Evolutionary conservation across 1,140 invertebrate genomes (phyloP), one percentile per base, ranked within the genome.

Genomic region (Trialeurodes vaporariorum): DNA sequence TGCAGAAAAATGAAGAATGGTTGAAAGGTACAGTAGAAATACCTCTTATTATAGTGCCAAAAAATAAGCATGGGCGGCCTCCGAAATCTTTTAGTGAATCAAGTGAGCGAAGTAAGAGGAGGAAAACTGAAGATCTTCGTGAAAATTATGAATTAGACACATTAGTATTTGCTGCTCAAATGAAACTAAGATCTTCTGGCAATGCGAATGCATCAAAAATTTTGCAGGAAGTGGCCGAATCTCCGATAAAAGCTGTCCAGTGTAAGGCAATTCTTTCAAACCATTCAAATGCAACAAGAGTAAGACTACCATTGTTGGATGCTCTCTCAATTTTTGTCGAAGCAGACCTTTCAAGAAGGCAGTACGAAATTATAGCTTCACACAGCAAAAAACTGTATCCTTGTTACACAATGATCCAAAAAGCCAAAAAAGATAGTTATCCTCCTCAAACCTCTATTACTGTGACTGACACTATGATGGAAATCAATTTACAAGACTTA

Each of bases 241-340:
- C 61, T 26, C n/a, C 61, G 25, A 25, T 27, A 2, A 63, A 63
- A 25, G 25, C 13, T 25, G n/a, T n/a, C n/a, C n/a, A n/a, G n/a
- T n/a, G n/a, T n/a, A n/a, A n/a, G n/a, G 2, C 25, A 2, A 63
- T 27, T 63, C 25, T 25, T 25, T 63, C 25, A 2, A 63, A 63
- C 25, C 22, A 24, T 25, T 9, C 25, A 27, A 63, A 2, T 25
- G 25, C 25, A 2, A 63, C 25, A 63, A 25, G 61, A 12, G 24
- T 63, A 21, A 9, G 27, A 27, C n/a, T 26, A 13, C 27, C 26
- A 27, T 27, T 27, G 40, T 26, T 23, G 24, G 26, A 63, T 27
- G 26, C 62, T 13, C 40, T 63, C 26, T 63, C 62, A 23, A 63
- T 34, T n/a, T 63, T 63, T 34, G 62, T 27, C 24, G 62, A 63